Percentiles rank a stretch among this genome's conserved stretches.
phyloP scores from a whole-genome alignment of 2,113 vertebrate genomes.

The Gadus macrocephalus region DNA sequence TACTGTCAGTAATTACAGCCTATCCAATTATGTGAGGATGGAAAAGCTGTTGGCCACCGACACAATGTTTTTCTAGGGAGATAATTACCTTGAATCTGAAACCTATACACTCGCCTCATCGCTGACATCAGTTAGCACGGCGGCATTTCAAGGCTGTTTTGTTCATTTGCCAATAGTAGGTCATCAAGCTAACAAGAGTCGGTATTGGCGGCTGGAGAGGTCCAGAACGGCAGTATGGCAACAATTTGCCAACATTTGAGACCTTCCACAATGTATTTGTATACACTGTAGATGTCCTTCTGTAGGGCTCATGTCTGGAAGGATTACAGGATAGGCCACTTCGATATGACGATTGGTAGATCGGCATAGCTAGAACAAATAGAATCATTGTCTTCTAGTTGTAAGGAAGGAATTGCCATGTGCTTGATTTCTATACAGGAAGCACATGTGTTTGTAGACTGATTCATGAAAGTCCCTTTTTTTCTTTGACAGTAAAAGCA shows the following conservation, averaged over 20 bases:
- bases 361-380: not conserved
- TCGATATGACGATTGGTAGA: not conserved
- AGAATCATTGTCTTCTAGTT: not conserved
- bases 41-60: conserved; percentile 59
- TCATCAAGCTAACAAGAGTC: conserved; percentile 42
- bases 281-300: not conserved
- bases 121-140: conserved; percentile 50
- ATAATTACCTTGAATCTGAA: conserved; percentile 58
- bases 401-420: no score
- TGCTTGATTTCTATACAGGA: not conserved
- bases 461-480: not conserved
- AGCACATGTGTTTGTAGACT: not conserved
- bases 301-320: not conserved
- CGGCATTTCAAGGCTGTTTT: conserved; percentile 51
- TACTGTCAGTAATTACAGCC: conserved; percentile 64
- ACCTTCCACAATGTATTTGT: conserved; percentile 17
- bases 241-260: conserved; percentile 38
- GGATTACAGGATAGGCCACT: not conserved
- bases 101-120: conserved; percentile 35
- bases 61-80: conserved; percentile 43
- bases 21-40: conserved; percentile 59
- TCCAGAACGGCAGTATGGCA: conserved; percentile 24
- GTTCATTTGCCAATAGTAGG: conserved; percentile 63
- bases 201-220: conserved; percentile 40
- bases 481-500: conserved; percentile 64